Conservation (phyloP, 2,113 vertebrate species). For the Rhombomys opimus region DNA sequence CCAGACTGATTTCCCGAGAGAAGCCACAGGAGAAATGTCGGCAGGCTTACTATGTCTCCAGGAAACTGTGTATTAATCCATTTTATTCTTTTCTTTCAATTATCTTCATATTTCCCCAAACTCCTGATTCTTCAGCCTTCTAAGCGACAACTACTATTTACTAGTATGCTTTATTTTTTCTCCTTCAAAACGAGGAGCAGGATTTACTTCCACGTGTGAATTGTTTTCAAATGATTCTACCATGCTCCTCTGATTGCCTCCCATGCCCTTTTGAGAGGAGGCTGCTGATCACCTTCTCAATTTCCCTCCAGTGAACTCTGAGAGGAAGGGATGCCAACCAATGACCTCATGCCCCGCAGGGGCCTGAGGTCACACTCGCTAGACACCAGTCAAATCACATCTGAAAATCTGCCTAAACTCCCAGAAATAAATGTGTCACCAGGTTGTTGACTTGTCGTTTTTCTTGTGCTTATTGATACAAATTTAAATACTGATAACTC, state of each 20-base stretch:
- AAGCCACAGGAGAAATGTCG: slow-evolving; percentile 66
- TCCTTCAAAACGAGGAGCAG: not conserved
- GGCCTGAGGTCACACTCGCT: not conserved
- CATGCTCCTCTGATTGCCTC: slow-evolving; percentile 54
- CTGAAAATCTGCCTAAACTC: not conserved
- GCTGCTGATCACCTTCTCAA: not conserved
- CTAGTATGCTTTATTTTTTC: slow-evolving; percentile 33
- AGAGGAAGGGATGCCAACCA: not conserved
- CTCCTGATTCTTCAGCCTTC: slow-evolving; percentile 53
- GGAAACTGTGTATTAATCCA: slow-evolving; percentile 67
- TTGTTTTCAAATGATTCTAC: slow-evolving; percentile 42
- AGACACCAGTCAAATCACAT: not conserved
- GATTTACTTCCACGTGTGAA: slow-evolving; percentile 40
- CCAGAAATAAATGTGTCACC: not conserved
- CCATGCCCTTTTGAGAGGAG: not conserved
- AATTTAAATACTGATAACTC: slow-evolving; percentile 10
- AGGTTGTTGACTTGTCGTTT: not conserved
- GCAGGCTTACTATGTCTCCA: slow-evolving; percentile 71
- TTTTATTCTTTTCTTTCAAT: slow-evolving; percentile 75
- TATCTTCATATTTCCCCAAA: slow-evolving; percentile 52
- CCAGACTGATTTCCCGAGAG: slow-evolving; percentile 74
- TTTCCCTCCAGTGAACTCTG: not conserved
- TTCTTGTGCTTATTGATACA: slow-evolving; percentile 1
- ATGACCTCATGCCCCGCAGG: not conserved
- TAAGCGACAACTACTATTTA: slow-evolving; percentile 60